Conservation (phyloP, 1,140 invertebrate genomes). For the Rhopalosiphum padi region DNA sequence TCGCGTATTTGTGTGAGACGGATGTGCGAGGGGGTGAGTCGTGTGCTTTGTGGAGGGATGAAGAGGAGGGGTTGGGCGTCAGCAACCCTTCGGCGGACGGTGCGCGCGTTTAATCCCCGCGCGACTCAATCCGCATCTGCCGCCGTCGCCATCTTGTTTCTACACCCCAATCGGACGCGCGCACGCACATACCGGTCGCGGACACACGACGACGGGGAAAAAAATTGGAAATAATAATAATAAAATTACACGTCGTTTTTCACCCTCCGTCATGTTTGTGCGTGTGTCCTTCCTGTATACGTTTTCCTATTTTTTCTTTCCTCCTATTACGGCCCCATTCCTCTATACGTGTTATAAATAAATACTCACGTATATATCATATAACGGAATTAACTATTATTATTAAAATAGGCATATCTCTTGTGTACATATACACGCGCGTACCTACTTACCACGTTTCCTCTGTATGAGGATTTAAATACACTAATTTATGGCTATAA, state of each 20-base stretch:
- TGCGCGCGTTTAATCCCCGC: conserved; percentile 34
- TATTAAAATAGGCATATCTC: neutral
- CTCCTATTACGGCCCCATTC: neutral
- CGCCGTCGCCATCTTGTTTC: conserved; percentile 55
- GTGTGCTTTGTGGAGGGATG: neutral
- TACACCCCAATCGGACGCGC: conserved; percentile 51
- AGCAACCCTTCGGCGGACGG: conserved; percentile 41
- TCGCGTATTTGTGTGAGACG: neutral
- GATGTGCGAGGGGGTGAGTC: conserved; percentile 23
- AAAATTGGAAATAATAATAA: conserved; percentile 30
- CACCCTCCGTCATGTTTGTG: neutral
- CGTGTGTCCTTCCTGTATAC: neutral
- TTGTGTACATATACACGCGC: neutral
- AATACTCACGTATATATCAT: neutral
- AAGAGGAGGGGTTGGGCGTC: conserved; percentile 21
- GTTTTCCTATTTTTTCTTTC: conserved; percentile 23
- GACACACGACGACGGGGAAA: neutral
- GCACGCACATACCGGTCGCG: neutral
- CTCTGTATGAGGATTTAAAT: neutral
- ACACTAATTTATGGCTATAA: neutral
- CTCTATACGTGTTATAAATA: neutral
- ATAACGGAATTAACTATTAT: conserved; percentile 34
- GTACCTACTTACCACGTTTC: neutral
- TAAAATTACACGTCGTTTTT: conserved; percentile 43
- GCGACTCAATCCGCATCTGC: conserved; percentile 23